Conservation (phyloP, 2,888 invertebrate species). For the Teleiodes luculella region DNA sequence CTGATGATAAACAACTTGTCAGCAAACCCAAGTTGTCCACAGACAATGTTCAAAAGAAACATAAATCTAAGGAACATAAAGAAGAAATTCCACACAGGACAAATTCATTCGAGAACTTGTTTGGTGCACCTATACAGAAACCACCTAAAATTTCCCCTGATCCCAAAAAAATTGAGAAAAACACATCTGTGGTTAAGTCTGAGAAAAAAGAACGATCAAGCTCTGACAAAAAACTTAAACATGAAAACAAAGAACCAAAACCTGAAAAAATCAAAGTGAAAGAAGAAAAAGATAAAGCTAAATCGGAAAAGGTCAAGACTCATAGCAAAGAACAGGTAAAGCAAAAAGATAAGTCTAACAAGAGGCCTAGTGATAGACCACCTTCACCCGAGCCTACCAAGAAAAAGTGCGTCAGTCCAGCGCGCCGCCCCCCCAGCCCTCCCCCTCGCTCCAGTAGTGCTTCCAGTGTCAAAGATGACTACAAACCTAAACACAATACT, state of each 20-base stretch:
- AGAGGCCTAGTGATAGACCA: slow-evolving; percentile 63
- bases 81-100: slow-evolving; percentile 77
- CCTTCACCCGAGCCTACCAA: slow-evolving; percentile 62
- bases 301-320: slow-evolving; percentile 68
- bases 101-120: slow-evolving; percentile 87
- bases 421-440: slow-evolving; percentile 51
- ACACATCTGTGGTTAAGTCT: slow-evolving; percentile 49
- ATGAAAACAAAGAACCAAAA: slow-evolving; percentile 70
- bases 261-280: slow-evolving; percentile 66
- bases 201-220: slow-evolving; percentile 76
- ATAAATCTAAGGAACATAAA: slow-evolving; percentile 78
- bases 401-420: slow-evolving; percentile 59
- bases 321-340: slow-evolving; percentile 79
- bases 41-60: slow-evolving; percentile 74
- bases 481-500: slow-evolving; percentile 53
- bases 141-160: slow-evolving; percentile 84
- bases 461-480: slow-evolving; percentile 67
- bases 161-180: slow-evolving; percentile 74
- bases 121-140: slow-evolving; percentile 90
- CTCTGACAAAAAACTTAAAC: slow-evolving; percentile 69
- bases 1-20: slow-evolving; percentile 78
- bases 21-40: slow-evolving; percentile 85
- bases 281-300: slow-evolving; percentile 71
- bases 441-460: slow-evolving; percentile 65
- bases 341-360: slow-evolving; percentile 76